Evolutionary conservation across 2,113 vertebrate genomes (phyloP), one percentile per base, ranked within the genome.

Genomic region (Chlamydotis undulata): DNA sequence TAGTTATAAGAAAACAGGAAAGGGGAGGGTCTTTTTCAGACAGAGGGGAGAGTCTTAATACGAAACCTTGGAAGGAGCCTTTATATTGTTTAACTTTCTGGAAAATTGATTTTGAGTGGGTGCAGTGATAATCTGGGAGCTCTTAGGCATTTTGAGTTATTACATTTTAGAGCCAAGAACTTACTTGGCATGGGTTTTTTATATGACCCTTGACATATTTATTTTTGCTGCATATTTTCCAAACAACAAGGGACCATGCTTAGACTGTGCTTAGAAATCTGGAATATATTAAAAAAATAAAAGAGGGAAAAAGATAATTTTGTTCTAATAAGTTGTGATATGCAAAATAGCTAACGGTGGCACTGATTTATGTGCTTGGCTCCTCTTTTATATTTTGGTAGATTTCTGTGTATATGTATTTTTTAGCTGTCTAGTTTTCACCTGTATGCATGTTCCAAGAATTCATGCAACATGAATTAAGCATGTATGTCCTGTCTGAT

Each of bases 171-270:
- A 81, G 80, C 86, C 69, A 93, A 92, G 74, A 82, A 65, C 8
- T 73, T 53, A 31, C 45, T 80, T 90, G 82, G 65, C 74, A 71
- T 76, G 35, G 17, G 41, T 78, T 89, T 87, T 95, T 90, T 67
- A 19, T 78, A 23, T 57, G 92, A 85, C 86, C 92, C n/a, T 96
- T 87, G 59, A 68, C 65, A 55, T 78, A 79, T 4, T 95, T 95
- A 86, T 93, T 96, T 93, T 94, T 93, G 47, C 71, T 94, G 71
- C 39, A 45, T 19, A 41, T 92, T 80, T 94, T 86, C 82, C 56
- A 85, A 93, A 65, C n/a, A 91, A 93, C 69, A 71, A 84, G 47
- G 39, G 41, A 63, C 47, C 37, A 25, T 57, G 33, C 77, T 94
- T 87, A 53, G 19, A 41, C 29, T 73, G 14, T 79, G 28, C 41